phyloP scores from a whole-genome alignment of 2,888 invertebrate genomes.

The Abscondita cerata region DNA sequence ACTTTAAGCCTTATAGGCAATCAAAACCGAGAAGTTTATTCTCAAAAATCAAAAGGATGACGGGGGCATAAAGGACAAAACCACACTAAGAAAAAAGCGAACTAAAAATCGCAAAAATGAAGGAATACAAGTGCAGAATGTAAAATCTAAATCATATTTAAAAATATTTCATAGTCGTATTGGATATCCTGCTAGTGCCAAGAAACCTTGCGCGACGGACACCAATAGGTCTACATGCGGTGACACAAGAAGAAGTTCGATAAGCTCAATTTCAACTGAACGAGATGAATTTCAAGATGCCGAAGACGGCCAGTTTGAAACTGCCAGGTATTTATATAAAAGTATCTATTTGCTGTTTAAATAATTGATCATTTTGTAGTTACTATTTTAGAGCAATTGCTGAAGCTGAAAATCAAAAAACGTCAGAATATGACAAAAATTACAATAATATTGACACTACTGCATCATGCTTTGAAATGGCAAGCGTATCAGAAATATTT shows the following conservation, averaged over 20 bases:
- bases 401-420: conserved; percentile 18
- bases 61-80: neutral
- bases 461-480: conserved; percentile 7
- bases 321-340: conserved; percentile 31
- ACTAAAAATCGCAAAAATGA: neutral
- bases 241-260: conserved; percentile 22
- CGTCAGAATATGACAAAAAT: no score
- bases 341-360: no score
- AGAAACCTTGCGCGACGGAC: conserved; percentile 16
- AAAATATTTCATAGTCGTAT: conserved; percentile 31
- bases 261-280: conserved; percentile 15
- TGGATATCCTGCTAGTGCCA: conserved; percentile 18
- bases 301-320: conserved; percentile 28
- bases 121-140: neutral
- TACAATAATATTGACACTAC: no score
- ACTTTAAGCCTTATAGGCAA: neutral
- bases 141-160: conserved; percentile 27
- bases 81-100: neutral
- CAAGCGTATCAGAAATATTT: conserved; percentile 34
- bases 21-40: neutral
- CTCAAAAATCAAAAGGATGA: neutral
- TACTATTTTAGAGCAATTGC: conserved; percentile 40
- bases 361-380: conserved; percentile 34
- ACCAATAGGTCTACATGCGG: conserved; percentile 31
- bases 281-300: conserved; percentile 31